Conservation (phyloP, 2,797 vertebrate species). For the Centroberyx gerrardi region DNA sequence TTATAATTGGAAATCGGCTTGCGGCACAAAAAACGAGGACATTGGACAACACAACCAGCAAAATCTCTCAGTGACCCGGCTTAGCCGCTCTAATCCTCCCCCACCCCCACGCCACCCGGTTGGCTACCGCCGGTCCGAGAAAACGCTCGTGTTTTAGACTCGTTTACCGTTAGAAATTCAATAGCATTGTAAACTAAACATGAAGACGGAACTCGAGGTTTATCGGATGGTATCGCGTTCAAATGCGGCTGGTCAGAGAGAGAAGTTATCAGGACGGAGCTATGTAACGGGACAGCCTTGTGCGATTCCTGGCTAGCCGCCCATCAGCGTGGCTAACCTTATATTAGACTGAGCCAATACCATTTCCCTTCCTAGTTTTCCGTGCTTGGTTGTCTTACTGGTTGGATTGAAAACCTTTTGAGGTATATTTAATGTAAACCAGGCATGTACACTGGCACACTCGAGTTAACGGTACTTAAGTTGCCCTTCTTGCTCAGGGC, state of each 20-base stretch:
- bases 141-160: slow-evolving; percentile 11
- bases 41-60: slow-evolving; percentile 60
- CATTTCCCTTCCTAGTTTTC: fast-evolving
- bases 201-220: not conserved
- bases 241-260: not conserved
- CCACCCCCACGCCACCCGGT: slow-evolving; percentile 67
- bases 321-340: not conserved
- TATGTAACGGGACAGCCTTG: slow-evolving; percentile 16
- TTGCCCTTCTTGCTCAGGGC: slow-evolving; percentile 45
- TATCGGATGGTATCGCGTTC: not conserved
- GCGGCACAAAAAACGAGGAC: slow-evolving; percentile 60
- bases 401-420: fast-evolving
- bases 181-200: not conserved
- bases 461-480: slow-evolving; percentile 17
- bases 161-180: not conserved
- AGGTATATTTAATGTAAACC: not conserved
- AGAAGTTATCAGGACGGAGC: slow-evolving; percentile 44
- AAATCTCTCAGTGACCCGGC: slow-evolving; percentile 77
- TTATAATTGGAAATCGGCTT: slow-evolving; percentile 41
- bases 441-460: not conserved
- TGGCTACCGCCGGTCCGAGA: slow-evolving; percentile 14
- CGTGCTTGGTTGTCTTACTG: too few species aligned
- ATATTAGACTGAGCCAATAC: not conserved
- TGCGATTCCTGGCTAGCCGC: not conserved
- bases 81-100: slow-evolving; percentile 81